Percentiles rank a stretch among this genome's conserved stretches.
These are phyloP conservation scores for Leiothrix lutea DNA, from an alignment of 2,113 vertebrate species.

Conservation along the genomic window DNA sequence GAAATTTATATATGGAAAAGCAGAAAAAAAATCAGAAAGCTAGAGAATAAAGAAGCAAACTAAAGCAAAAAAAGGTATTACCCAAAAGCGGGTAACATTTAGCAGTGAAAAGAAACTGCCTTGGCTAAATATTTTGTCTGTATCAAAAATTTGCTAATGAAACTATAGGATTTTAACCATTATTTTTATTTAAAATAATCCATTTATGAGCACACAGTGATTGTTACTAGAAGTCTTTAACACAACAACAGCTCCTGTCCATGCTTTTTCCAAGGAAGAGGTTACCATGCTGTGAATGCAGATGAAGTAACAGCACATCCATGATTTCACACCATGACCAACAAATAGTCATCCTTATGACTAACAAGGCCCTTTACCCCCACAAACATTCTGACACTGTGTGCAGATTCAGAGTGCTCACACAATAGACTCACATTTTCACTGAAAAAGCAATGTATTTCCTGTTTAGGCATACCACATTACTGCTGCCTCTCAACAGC, in stretches of 20 bases:
- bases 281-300: not conserved
- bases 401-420: not conserved
- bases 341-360: not conserved
- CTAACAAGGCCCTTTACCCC: not conserved
- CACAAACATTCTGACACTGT: not conserved
- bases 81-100: not conserved
- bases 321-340: not conserved
- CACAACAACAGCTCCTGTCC: not conserved
- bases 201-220: not conserved
- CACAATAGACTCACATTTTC: not conserved
- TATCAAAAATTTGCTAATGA: not conserved
- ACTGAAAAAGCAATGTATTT: not conserved
- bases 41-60: not conserved
- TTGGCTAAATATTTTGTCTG: not conserved
- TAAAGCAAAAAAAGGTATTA: not conserved
- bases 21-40: not conserved
- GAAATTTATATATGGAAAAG: not conserved
- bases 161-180: not conserved
- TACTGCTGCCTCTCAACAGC: not conserved
- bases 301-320: not conserved
- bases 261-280: not conserved
- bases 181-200: not conserved
- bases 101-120: not conserved
- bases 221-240: not conserved
- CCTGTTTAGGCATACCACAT: not conserved